Evolutionary conservation across 1,140 invertebrate species (phyloP), one percentile per base, ranked within the genome.

Genomic region (Lasaia peninsularis): DNA sequence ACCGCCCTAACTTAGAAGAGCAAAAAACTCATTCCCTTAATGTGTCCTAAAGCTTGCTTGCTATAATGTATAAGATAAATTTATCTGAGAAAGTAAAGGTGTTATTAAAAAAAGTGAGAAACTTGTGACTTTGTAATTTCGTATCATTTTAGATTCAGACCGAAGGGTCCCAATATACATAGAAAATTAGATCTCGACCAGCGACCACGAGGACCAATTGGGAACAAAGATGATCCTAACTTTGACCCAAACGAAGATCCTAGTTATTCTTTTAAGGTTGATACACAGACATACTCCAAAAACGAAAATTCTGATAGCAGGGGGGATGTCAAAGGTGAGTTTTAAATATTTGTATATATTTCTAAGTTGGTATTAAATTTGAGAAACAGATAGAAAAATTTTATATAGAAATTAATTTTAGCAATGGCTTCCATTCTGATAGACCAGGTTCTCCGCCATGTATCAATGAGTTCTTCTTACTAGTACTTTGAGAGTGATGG

Each of bases 161-260:
- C 92, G 1, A 90, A 92, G 69, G 94, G 94, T 2, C 92, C 93
- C 12, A 92, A 94, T 59, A 89, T 94, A 4, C 92, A 92, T 62
- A 83, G 93, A 35, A 92, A 93, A 76, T 92, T 93, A 78, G 93
- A 94, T 63, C 78, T 94, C 51, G 92, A 92, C 55, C 93, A 94
- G 79, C 85, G 90, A 65, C 91, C 91, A 10, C 86, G 91, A n/a
- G 86, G 90, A 37, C 90, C 91, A 2, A 91, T 91, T 35, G 93
- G 92, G 2, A 91, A 92, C 55, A 90, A 91, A 35, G 93, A 93
- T 62, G 92, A 93, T 77, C 92, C 92, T 1, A 92, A 92, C 60
- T 91, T 92, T 66, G 93, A 94, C 78, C 93, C 93, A 10, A 93
- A 91, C 60, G 93, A 94, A 74, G 93, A 94, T 78, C 93, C 93